A percentile compares a stretch with the other conserved stretches of the same genome.
Conservation (phyloP, 2,113 vertebrate species). For the Syrrhaptes paradoxus region DNA sequence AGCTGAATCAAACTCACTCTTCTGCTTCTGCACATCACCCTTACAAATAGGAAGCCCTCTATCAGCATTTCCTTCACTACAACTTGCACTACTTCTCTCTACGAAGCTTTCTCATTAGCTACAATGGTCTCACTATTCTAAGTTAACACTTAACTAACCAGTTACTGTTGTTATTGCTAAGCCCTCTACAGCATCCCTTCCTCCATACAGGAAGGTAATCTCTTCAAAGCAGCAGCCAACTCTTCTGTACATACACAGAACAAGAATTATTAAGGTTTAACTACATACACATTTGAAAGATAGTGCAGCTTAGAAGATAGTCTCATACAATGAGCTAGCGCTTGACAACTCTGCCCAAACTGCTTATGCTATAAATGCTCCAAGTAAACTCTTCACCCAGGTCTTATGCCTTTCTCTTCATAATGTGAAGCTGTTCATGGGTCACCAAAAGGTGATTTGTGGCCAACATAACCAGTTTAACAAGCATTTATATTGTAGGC, state of each 20-base stretch:
- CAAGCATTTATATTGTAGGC: neutral
- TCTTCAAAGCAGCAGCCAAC: conserved; percentile 18
- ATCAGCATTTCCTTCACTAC: neutral
- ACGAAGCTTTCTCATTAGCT: neutral
- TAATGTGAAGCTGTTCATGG: neutral
- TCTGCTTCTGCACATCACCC: neutral
- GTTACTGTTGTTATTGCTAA: neutral
- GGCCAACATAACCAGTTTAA: conserved; percentile 20
- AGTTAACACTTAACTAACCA: neutral
- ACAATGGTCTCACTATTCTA: neutral
- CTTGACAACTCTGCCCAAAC: neutral
- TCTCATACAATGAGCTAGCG: neutral
- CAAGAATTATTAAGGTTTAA: conserved; percentile 4
- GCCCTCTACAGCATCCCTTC: neutral
- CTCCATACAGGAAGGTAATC: neutral
- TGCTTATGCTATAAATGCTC: neutral
- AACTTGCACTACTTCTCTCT: neutral
- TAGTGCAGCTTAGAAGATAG: neutral
- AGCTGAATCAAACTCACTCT: neutral
- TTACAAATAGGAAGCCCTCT: neutral
- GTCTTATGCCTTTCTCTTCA: neutral
- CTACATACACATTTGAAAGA: neutral
- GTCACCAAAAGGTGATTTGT: conserved; percentile 42
- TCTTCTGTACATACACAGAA: neutral
- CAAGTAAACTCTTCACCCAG: conserved; percentile 15